These are phyloP conservation scores for Protonibea diacanthus DNA, from an alignment of 2,797 vertebrate species.

Conservation along the genomic window DNA sequence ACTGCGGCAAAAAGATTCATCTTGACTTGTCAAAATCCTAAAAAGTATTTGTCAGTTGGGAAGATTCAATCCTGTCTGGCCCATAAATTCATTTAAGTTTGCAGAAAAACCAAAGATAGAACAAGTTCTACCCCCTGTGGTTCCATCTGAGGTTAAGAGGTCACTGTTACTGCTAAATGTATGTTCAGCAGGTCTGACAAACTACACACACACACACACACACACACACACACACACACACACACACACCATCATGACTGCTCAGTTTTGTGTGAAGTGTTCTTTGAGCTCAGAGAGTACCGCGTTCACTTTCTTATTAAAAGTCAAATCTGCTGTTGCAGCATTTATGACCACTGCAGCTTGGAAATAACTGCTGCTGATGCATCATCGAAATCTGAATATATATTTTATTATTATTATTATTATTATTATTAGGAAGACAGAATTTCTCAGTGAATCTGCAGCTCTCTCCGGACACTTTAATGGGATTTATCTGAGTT, in stretches of 20 bases:
- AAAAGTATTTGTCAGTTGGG: background rate
- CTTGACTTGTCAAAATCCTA: background rate
- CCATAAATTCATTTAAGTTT: background rate
- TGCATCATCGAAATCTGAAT: background rate
- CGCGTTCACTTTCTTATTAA: background rate
- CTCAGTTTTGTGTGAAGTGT: background rate
- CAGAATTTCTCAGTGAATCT: background rate
- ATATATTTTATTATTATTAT: background rate
- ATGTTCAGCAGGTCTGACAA: background rate
- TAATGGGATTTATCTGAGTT: background rate
- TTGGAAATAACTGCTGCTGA: background rate
- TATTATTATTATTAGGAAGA: background rate
- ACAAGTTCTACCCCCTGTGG: background rate
- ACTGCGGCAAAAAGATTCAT: background rate
- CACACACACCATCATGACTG: too few relatives aligned
- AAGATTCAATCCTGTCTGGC: background rate
- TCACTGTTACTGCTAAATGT: background rate
- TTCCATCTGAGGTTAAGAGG: background rate
- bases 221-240: too few relatives aligned
- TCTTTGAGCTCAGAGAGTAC: background rate
- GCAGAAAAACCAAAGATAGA: background rate
- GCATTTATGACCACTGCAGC: background rate
- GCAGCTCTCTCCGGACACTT: background rate
- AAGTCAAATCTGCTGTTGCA: slow-evolving; percentile 14
- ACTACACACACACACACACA: too few relatives aligned